Evolutionary conservation across 2,888 invertebrate species (phyloP), one percentile per base, ranked within the genome.

Genomic region (Gari tellinella): DNA sequence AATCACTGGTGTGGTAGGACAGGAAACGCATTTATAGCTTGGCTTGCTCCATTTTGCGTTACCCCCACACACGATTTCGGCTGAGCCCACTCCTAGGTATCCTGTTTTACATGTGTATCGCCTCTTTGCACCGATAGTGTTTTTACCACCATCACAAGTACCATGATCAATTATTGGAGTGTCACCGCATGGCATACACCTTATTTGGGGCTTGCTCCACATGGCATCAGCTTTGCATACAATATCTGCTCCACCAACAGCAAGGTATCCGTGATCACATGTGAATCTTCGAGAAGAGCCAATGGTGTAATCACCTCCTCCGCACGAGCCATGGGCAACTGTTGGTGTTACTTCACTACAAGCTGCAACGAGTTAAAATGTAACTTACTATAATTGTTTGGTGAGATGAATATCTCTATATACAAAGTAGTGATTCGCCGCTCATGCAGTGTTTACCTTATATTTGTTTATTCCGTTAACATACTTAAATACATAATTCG

Each of bases 251-350:
- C 60, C 49, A 25, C 75, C 75, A 15, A 67, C 53, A 5, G 40
- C 43, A 10, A 51, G 40, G 45, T 76, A 76, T 15, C 75, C 75
- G 0, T 38, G 43, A 0, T 63, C 38, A 40, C 75, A 76, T 7
- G 41, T 45, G 31, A 52, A 62, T 21, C 8, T 7, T 49, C 75
- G 26, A 1, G 10, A 17, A 2, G 63, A 14, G 3, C 62, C 67
- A 5, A 70, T 52, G 1, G 43, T 70, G 17, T 58, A 38, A 7
- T 76, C 66, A 10, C 49, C 63, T 3, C 61, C 63, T n/a, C 63
- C 51, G 25, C 74, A 74, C 1, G 17, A 5, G 5, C 63, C 70
- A 23, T 75, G 38, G 0, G n/a, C 14, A 7, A 70, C 17, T 19
- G 25, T 41, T 26, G 69, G 62, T 8, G 56, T 51, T 8, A 31